Base-by-base conservation (phyloP, 2,797 vertebrate species). In the Oreochromis mossambicus region DNA sequence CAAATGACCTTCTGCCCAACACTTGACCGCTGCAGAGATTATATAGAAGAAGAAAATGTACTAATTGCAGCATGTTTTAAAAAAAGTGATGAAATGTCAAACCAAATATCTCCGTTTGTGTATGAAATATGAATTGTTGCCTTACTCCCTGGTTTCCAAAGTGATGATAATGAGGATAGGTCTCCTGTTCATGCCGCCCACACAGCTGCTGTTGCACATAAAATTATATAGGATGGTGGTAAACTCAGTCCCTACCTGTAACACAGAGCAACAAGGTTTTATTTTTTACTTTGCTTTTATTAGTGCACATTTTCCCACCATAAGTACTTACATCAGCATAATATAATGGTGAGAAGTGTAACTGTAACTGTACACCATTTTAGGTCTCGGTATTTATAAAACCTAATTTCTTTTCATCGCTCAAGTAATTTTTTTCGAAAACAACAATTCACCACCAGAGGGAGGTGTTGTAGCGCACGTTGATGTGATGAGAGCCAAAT, bases 171-270 rank as follows among this genome's bases (percentile, higher is more conserved):
- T 98, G 91, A 99, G 97, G 92, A 99, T 99, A 50, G 99, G 99
- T 81, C 99, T 95, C 83, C 99, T 96, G 94, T 99, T 99, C 99
- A 99, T 99, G 51, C 99, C 98, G 15, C 99, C 99, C 17, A 99
- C 99, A 36, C 99, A 99, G 95, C 99, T 99, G 96, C 99, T 99
- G 96, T 99, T 99, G 93, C 99, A 99, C 99, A 99, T 99, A 90
- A 99, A 99, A 95, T 99, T 99, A 93, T 99, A 99, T 4, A 99
- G 96, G 93, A 99, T 98, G 76, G 98, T 99, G 91, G 98, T 99
- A 87, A 98, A 99, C 93, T 99, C 99, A 0, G 99, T 99, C 34
- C 99, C 99, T 89, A 99, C 99, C 99, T 99, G 94, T 52, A 94
- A 88, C 79, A 92, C 75, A 87, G 36, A 88, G 50, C 5, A 79